Evolutionary conservation across 2,888 invertebrate genomes (phyloP), one percentile per base, ranked within the genome.

Genomic region (Plemyria rubiginata): DNA sequence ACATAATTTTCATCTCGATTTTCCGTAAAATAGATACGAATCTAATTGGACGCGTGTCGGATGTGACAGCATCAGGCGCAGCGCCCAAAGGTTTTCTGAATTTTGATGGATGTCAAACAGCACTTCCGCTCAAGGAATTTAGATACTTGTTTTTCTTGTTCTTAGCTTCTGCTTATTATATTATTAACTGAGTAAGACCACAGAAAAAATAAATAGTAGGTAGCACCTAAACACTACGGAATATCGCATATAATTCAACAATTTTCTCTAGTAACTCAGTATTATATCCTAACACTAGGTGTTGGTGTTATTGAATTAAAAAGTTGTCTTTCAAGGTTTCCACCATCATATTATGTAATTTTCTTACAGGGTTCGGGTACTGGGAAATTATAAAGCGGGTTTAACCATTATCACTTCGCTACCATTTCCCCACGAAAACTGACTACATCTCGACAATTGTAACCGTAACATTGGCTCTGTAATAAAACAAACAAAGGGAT

Each of bases 41-140:
- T 77, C 71, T 81, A 79, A 80, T 80, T 80, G 78, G 79, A 80
- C 77, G 68, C 65, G 71, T 75, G 79, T 79, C 77, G 75, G 66
- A 71, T 75, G 67, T 74, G 73, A 72, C 68, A 69, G 64, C 70
- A 61, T 65, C 75, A 72, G 74, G 65, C 61, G 60, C 56, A 65
- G 72, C 70, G 60, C 59, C 70, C 8, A 73, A 70, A 70, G 71
- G 70, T 70, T 68, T 38, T 73, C 64, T 71, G 65, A 75, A 75
- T 75, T 74, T 68, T 73, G 71, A 74, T 70, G 71, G 70, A 60
- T 76, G 74, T 68, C 67, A 66, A 22, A 22, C n/a, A n/a, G n/a
- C n/a, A n/a, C n/a, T n/a, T n/a, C n/a, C n/a, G n/a, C n/a, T n/a
- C n/a, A n/a, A n/a, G n/a, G n/a, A n/a, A n/a, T n/a, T n/a, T n/a